phyloP scores from a whole-genome alignment of 2,797 vertebrate genomes.

The Megalops cyprinoides region DNA sequence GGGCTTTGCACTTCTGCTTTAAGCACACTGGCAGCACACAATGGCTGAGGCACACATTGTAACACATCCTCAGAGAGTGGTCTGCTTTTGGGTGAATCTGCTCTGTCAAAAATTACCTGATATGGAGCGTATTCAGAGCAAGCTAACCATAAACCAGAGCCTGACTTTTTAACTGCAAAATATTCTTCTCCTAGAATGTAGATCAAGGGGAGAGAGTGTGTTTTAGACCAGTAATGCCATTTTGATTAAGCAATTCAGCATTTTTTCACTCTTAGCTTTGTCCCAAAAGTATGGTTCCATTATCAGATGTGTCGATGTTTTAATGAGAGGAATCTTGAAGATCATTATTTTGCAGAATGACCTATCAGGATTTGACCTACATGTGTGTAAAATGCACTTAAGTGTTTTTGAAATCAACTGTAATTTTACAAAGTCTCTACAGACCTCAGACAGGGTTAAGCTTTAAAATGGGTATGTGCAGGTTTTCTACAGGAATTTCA shows the following conservation, averaged over 20 bases:
- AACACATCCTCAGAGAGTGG: neutral
- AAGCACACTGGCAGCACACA: neutral
- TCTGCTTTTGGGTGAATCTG: neutral
- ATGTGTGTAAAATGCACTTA: neutral
- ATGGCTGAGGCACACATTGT: neutral
- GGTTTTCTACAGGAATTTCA: no score
- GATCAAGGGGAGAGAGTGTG: neutral
- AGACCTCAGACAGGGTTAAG: no score
- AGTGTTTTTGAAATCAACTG: neutral
- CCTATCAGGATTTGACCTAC: neutral
- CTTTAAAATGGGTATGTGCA: no score
- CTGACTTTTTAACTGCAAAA: neutral
- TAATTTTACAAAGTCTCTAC: no score
- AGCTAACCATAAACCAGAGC: neutral
- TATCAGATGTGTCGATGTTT: neutral
- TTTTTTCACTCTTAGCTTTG: neutral
- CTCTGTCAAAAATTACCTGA: conserved; percentile 5
- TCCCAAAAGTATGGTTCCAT: neutral
- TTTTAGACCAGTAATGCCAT: neutral
- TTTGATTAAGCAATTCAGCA: neutral
- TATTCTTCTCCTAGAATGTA: neutral
- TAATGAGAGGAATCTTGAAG: neutral
- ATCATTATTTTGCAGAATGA: neutral
- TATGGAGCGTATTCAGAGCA: neutral
- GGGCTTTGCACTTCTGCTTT: neutral